These are phyloP conservation scores for Cyaniris semiargus DNA, from an alignment of 2,888 invertebrate genomes.

Conservation along the genomic window DNA sequence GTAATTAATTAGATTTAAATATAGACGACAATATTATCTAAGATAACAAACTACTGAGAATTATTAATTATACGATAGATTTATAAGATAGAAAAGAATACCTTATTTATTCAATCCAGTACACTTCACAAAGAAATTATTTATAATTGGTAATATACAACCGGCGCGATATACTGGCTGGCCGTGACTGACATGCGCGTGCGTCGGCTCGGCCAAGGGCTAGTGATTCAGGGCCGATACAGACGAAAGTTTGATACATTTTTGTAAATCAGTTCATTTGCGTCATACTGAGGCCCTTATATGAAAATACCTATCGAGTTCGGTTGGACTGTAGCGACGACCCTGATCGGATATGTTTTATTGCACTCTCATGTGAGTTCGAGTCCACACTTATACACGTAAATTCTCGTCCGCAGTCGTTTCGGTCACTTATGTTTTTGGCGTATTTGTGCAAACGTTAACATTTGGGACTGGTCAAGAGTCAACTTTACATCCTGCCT, in stretches of 20 bases:
- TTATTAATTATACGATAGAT: background rate
- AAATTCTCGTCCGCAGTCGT: no score
- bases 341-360: no score
- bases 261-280: background rate
- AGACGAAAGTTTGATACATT: background rate
- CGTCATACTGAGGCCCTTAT: background rate
- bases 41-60: background rate
- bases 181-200: slow-evolving; percentile 27
- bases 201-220: background rate
- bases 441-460: no score
- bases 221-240: background rate
- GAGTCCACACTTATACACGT: no score
- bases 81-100: background rate
- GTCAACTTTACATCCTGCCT: no score
- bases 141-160: background rate
- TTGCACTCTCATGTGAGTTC: no score
- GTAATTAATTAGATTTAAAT: background rate
- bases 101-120: background rate
- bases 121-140: slow-evolving; percentile 1
- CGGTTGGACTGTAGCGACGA: no score
- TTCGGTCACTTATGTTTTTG: no score
- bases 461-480: no score
- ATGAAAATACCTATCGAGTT: no score
- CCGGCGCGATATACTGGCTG: background rate
- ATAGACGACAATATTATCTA: background rate